Evolutionary conservation across 1,140 invertebrate species (phyloP), one percentile per base, ranked within the genome.

Genomic region (Ladona fulva): DNA sequence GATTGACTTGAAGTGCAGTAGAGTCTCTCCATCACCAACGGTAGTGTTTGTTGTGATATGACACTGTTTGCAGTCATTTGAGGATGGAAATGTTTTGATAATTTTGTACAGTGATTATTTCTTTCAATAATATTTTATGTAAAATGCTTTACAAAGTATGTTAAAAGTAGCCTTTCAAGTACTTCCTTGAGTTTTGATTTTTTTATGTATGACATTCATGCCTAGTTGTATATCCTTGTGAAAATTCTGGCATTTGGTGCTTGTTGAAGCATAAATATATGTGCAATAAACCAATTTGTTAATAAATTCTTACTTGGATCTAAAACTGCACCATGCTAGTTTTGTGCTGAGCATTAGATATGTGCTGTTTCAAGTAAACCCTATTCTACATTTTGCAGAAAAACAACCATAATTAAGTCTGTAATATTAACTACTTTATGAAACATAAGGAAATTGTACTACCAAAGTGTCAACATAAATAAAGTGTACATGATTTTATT

Each of bases 31-130:
- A 66, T 66, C 52, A 66, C 52, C 52, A 66, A 66, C 52, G 52
- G 52, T 66, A 66, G 52, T 66, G 52, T 66, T 66, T 66, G 52
- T 66, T 66, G 52, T 66, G 52, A 66, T 66, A 66, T 66, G 52
- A 66, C 52, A 66, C 52, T 66, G 52, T 66, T 66, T 66, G 52
- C 52, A 66, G 52, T 66, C 52, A 66, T 66, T 66, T 66, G 14
- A 22, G n/a, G 52, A 66, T 19, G 52, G 52, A 66, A 66, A 66
- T 19, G 52, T 66, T 66, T 66, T 66, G 52, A 66, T 66, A 66
- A 66, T 66, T 66, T 66, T 66, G 52, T 66, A 66, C 52, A 66
- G 52, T 66, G 52, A 66, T 66, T 37, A 22, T 66, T 66, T 66
- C 52, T 66, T 66, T 66, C 14, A 66, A 22, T 66, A 66, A 66